A percentile compares a stretch with the other conserved stretches of the same genome.
These are phyloP conservation scores for Limonius californicus DNA, from an alignment of 1,140 invertebrate genomes.

Conservation along the genomic window DNA sequence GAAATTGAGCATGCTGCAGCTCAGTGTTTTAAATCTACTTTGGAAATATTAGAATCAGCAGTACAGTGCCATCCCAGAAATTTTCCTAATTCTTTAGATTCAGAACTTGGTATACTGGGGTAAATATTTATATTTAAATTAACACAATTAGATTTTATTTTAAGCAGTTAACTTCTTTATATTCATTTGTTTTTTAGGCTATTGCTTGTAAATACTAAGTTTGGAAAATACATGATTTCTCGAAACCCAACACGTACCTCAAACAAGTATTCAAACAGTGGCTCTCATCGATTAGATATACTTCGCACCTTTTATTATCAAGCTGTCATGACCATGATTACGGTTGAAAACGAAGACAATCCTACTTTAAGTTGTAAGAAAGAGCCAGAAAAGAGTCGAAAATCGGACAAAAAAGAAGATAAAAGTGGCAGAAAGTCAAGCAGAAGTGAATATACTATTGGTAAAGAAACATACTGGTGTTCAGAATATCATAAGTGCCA, in stretches of 20 bases:
- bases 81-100: conserved; percentile 56
- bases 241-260: conserved; percentile 55
- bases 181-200: conserved; percentile 56
- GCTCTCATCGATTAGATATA: conserved; percentile 62
- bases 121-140: conserved; percentile 49
- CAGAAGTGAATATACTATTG: conserved; percentile 37
- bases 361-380: background rate
- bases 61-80: conserved; percentile 61
- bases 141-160: background rate
- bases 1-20: conserved; percentile 69
- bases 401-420: conserved; percentile 3
- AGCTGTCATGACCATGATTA: conserved; percentile 50
- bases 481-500: conserved; percentile 84
- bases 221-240: conserved; percentile 65
- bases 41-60: conserved; percentile 61
- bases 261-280: conserved; percentile 50
- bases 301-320: conserved; percentile 70
- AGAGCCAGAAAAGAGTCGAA: background rate
- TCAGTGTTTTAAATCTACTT: conserved; percentile 68
- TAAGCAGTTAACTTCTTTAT: too few relatives aligned
- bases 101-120: conserved; percentile 65
- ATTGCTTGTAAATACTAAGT: conserved; percentile 61
- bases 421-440: background rate
- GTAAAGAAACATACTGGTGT: conserved; percentile 73
- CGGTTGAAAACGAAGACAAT: conserved; percentile 25